These are phyloP conservation scores for Azemiops feae DNA, from an alignment of 2,113 vertebrate genomes.

Conservation along the genomic window DNA sequence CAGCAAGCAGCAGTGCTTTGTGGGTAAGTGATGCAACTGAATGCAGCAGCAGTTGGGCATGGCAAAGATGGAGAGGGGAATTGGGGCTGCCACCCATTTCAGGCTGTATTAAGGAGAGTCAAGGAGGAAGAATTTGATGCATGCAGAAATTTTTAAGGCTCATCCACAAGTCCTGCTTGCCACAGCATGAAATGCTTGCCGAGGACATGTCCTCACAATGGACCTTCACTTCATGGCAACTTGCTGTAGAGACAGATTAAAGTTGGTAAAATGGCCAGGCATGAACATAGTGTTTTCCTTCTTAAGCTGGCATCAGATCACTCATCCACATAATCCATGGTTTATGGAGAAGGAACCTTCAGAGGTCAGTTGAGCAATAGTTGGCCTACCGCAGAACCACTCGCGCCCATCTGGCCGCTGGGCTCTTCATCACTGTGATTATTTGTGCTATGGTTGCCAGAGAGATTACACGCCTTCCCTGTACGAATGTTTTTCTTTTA, in stretches of 20 bases:
- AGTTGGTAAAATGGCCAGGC: neutral
- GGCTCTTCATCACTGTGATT: neutral
- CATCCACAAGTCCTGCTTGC: neutral
- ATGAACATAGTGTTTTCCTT: neutral
- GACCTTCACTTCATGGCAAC: neutral
- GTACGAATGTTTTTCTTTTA: neutral
- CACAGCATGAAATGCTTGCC: neutral
- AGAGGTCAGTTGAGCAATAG: neutral
- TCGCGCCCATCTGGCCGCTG: neutral
- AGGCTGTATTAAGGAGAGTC: neutral
- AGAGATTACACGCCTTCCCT: neutral
- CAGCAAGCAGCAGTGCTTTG: conserved; percentile 88
- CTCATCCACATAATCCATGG: neutral
- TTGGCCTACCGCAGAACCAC: neutral
- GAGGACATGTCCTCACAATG: neutral
- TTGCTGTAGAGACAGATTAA: neutral
- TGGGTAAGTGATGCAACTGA: conserved; percentile 78
- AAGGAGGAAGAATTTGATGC: neutral
- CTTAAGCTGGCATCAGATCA: neutral
- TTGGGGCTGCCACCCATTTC: neutral
- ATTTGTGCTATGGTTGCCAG: neutral
- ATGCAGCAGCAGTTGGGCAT: neutral
- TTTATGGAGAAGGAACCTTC: neutral
- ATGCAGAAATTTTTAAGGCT: neutral
- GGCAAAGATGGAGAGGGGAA: no score